A percentile compares a stretch with the other conserved stretches of the same genome.
Evolutionary conservation across 64 coral and sea anemone genomes (phyloP).

Genomic region (Dendrophyllia cribrosa): DNA sequence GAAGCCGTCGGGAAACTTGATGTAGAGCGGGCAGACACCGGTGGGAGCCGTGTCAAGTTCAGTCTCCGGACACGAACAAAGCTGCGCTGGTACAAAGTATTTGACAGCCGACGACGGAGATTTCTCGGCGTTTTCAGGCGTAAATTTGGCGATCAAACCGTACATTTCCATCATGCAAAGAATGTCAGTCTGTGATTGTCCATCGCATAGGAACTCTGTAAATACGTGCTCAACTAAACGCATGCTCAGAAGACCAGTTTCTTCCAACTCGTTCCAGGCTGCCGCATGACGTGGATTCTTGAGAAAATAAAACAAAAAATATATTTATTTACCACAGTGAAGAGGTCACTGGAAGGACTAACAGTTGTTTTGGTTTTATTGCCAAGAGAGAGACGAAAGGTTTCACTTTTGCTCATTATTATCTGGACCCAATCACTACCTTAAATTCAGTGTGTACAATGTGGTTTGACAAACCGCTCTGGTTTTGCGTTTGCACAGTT

Average conservation of each 20-base stretch:
- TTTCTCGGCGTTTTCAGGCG: background rate
- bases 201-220: conserved; percentile 30
- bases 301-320: background rate
- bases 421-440: too few relatives aligned
- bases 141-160: conserved; percentile 63
- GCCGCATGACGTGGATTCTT: conserved; percentile 45
- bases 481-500: too few relatives aligned
- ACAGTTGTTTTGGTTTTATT: too few relatives aligned
- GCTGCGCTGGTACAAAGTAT: conserved; percentile 70
- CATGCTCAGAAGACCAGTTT: conserved; percentile 70
- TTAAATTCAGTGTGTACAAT: too few relatives aligned
- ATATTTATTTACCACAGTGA: background rate
- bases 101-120: background rate
- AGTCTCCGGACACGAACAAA: conserved; percentile 38
- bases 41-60: background rate
- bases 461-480: too few relatives aligned
- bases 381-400: too few relatives aligned
- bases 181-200: conserved; percentile 54
- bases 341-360: too few relatives aligned
- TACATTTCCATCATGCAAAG: conserved; percentile 72
- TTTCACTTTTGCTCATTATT: too few relatives aligned
- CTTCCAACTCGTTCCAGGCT: conserved; percentile 50
- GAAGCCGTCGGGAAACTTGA: conserved; percentile 63
- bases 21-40: conserved; percentile 34
- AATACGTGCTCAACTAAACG: conserved; percentile 67